Percentiles rank a stretch among this genome's conserved stretches.
Evolutionary conservation across 2,888 invertebrate genomes (phyloP).

Genomic region (Ptychoptera contaminata): DNA sequence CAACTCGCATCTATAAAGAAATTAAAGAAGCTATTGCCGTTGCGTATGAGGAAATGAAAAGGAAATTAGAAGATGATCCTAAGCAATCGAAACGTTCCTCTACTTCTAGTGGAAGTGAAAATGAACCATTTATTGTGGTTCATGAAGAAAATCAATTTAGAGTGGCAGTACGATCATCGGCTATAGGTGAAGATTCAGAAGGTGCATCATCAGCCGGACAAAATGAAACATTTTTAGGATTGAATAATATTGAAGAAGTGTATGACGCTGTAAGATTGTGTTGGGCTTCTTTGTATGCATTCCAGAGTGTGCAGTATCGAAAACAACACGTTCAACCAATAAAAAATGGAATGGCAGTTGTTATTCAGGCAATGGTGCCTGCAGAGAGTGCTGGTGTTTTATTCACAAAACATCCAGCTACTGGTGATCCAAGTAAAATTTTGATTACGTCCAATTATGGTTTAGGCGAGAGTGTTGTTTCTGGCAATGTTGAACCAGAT

Average conservation of each 20-base stretch:
- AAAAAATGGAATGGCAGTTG: conserved; percentile 56
- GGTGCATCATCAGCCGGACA: conserved; percentile 73
- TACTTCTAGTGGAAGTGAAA: too few relatives aligned
- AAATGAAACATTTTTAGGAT: conserved; percentile 62
- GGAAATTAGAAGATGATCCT: background rate
- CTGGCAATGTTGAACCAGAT: conserved; percentile 62
- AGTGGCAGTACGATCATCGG: conserved; percentile 54
- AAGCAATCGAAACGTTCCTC: too few relatives aligned
- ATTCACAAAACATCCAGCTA: conserved; percentile 64
- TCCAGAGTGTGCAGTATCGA: conserved; percentile 61
- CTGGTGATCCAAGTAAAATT: conserved; percentile 48
- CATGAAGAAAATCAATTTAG: conserved; percentile 24
- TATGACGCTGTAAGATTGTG: conserved; percentile 46
- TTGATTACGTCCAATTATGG: conserved; percentile 69
- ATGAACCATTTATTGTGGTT: background rate
- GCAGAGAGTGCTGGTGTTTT: conserved; percentile 62
- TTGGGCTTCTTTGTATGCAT: conserved; percentile 70
- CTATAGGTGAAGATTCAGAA: conserved; percentile 64
- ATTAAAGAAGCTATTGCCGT: background rate
- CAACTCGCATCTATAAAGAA: background rate
- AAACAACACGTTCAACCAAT: conserved; percentile 59
- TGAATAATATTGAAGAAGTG: conserved; percentile 36
- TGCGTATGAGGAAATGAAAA: background rate
- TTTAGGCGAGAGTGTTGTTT: conserved; percentile 51
- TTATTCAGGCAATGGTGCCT: conserved; percentile 59